Percentiles rank a stretch among this genome's conserved stretches.
Conservation (phyloP, 2,888 invertebrate genomes). For the Aphidoletes aphidimyza region DNA sequence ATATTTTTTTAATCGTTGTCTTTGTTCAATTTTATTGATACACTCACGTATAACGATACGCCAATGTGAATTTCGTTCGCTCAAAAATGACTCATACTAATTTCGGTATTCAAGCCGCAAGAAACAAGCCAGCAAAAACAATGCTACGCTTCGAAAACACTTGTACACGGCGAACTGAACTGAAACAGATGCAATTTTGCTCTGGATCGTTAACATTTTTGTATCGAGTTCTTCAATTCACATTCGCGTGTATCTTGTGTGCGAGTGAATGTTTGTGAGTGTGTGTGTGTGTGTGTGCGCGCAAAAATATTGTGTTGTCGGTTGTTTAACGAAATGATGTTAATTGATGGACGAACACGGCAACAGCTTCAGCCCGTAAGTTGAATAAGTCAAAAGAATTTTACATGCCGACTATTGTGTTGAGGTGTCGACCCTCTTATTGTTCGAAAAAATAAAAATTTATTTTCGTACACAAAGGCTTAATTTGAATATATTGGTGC, state of each 20-base stretch:
- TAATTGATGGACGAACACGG: conserved; percentile 52
- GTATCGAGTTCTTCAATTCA: neutral
- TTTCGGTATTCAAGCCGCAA: neutral
- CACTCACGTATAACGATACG: neutral
- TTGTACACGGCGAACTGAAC: neutral
- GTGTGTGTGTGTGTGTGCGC: too few relatives aligned
- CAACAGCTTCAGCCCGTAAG: neutral
- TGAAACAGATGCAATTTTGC: conserved; percentile 20
- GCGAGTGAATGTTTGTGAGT: neutral
- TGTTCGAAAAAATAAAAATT: too few relatives aligned
- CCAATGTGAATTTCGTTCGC: conserved; percentile 4
- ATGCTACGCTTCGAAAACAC: neutral
- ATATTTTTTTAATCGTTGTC: neutral
- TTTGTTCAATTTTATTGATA: neutral
- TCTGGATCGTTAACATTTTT: neutral
- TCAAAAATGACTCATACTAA: conserved; percentile 3
- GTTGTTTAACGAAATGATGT: conserved; percentile 48
- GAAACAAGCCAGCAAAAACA: neutral
- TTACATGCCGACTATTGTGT: neutral
- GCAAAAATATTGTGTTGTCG: too few relatives aligned
- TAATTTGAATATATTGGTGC: conserved; percentile 29
- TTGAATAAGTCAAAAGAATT: conserved; percentile 22
- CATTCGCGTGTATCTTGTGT: neutral
- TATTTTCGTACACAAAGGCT: neutral
- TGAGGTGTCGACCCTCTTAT: neutral